A percentile compares a stretch with the other conserved stretches of the same genome.
phyloP scores from a whole-genome alignment of 2,113 vertebrate species.

The Ciconia maguari region DNA sequence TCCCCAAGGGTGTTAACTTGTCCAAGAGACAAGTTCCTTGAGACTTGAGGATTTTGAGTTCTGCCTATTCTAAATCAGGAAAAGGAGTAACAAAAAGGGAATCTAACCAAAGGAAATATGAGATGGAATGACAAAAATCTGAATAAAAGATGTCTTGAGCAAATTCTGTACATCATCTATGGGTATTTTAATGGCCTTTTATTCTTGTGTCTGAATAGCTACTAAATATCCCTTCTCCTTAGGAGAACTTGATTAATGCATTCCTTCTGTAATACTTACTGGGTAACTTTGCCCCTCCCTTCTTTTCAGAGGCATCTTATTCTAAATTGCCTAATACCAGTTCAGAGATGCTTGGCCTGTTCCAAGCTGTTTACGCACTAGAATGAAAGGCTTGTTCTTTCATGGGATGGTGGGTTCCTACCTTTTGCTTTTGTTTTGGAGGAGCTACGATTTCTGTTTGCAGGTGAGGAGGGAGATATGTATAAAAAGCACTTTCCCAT shows the following conservation, averaged over 20 bases:
- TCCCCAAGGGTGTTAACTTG: neutral
- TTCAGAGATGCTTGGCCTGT: neutral
- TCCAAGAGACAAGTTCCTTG: neutral
- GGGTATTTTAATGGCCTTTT: neutral
- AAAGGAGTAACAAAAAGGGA: neutral
- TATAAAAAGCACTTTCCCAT: neutral
- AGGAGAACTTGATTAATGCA: neutral
- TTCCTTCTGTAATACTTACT: neutral
- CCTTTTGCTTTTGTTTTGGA: neutral
- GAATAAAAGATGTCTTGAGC: neutral
- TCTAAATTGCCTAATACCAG: neutral
- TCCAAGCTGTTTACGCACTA: neutral
- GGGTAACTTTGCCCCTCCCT: neutral
- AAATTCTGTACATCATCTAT: rapidly evolving
- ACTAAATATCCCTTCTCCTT: neutral
- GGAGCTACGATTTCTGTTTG: neutral
- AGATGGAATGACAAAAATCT: neutral
- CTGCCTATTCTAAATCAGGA: neutral
- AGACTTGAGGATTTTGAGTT: neutral
- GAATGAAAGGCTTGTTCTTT: neutral
- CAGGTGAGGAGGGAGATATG: neutral
- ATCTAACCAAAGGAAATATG: neutral
- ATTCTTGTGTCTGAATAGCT: neutral
- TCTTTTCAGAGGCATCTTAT: neutral
- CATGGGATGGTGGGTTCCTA: neutral